phyloP scores from a whole-genome alignment of 1,140 invertebrate species.

The Zophobas morio region DNA sequence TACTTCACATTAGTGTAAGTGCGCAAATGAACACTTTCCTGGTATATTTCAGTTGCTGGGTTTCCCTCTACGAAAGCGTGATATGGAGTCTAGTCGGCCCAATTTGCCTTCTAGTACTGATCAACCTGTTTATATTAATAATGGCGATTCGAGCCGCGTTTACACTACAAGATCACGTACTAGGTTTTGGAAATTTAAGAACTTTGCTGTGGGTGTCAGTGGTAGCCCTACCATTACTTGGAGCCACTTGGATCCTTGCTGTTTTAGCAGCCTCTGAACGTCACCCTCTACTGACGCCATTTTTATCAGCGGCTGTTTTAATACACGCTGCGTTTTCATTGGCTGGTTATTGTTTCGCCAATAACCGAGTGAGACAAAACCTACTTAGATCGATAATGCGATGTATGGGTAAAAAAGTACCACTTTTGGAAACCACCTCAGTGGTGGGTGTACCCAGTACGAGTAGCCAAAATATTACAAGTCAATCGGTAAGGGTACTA shows the following conservation, averaged over 20 bases:
- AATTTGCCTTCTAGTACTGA: constrained; percentile 81
- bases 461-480: constrained; percentile 81
- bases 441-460: constrained; percentile 75
- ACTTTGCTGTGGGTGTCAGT: constrained; percentile 89
- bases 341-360: constrained; percentile 88
- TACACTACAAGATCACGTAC: constrained; percentile 90
- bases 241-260: constrained; percentile 85
- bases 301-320: constrained; percentile 80
- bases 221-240: constrained; percentile 83
- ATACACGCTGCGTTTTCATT: constrained; percentile 84
- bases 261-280: constrained; percentile 86
- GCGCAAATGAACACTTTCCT: neutral
- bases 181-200: constrained; percentile 90
- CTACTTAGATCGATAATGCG: constrained; percentile 76
- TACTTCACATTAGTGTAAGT: too few species aligned
- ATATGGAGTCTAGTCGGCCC: constrained; percentile 94
- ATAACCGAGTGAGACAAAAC: constrained; percentile 82
- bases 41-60: constrained; percentile 83
- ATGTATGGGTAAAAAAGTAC: constrained; percentile 89
- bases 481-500: constrained; percentile 70
- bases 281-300: constrained; percentile 79
- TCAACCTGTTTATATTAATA: constrained; percentile 85
- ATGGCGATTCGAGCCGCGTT: constrained; percentile 92
- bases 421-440: constrained; percentile 81
- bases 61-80: constrained; percentile 92